Percentiles rank a stretch among this genome's conserved stretches.
phyloP scores from a whole-genome alignment of 2,888 invertebrate genomes.

The Leptarthrus brevirostris region DNA sequence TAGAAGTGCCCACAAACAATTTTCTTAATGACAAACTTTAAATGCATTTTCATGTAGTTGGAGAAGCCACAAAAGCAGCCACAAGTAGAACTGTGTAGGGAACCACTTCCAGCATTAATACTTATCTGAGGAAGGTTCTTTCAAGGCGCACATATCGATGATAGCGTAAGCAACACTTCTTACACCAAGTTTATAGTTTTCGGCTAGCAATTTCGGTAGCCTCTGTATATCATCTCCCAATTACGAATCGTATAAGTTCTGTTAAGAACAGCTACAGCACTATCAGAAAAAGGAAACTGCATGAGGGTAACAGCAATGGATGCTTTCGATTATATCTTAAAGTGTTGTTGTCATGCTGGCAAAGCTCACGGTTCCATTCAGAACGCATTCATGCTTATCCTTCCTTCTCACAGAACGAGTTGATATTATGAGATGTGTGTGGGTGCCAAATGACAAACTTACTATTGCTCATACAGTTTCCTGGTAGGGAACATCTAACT shows the following conservation, averaged over 20 bases:
- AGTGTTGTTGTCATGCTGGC: constrained; percentile 17
- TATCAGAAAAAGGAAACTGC: not conserved
- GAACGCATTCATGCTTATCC: constrained; percentile 49
- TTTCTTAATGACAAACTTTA: constrained; percentile 51
- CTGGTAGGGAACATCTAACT: constrained; percentile 3
- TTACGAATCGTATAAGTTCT: constrained; percentile 23
- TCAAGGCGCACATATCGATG: constrained; percentile 23
- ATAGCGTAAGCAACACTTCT: constrained; percentile 31
- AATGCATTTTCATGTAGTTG: constrained; percentile 49
- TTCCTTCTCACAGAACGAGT: constrained; percentile 17
- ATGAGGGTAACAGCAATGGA: not conserved
- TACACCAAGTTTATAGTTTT: constrained; percentile 39
- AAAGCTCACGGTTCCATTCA: constrained; percentile 33
- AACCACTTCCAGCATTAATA: constrained; percentile 20
- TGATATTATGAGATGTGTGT: constrained; percentile 29
- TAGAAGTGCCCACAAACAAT: constrained; percentile 46
- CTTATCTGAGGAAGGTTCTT: constrained; percentile 9
- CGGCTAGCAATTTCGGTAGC: constrained; percentile 25
- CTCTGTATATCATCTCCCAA: constrained; percentile 17
- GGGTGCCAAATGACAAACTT: constrained; percentile 50
- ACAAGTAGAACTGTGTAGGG: constrained; percentile 24
- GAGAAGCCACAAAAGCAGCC: constrained; percentile 33
- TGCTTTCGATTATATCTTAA: constrained; percentile 45
- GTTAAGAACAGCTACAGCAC: constrained; percentile 11
- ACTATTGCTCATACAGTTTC: constrained; percentile 20